Evolutionary conservation across 2,113 vertebrate genomes (phyloP).

Genomic region (Desmodus rotundus): DNA sequence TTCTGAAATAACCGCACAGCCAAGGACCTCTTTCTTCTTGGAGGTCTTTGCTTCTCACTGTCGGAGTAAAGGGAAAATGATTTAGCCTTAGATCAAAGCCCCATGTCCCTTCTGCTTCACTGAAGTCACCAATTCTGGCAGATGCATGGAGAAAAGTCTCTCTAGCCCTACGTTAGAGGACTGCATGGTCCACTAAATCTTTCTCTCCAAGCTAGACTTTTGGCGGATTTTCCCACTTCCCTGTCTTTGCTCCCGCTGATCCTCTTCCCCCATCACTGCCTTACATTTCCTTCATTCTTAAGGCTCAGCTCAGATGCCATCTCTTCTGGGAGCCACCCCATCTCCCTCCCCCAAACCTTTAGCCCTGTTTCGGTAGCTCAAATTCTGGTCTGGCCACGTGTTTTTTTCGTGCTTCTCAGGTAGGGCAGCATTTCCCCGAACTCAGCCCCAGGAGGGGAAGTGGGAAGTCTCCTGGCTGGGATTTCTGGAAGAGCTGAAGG

Average conservation of each 20-base stretch:
- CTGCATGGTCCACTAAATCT: not conserved
- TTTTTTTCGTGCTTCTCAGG: not conserved
- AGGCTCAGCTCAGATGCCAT: not conserved
- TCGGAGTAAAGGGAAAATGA: not conserved
- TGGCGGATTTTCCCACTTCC: not conserved
- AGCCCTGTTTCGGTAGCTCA: not conserved
- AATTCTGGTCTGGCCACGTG: not conserved
- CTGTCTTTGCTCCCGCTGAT: not conserved
- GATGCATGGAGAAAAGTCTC: not conserved
- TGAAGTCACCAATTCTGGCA: not conserved
- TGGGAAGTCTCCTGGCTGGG: not conserved
- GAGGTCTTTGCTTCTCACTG: not conserved
- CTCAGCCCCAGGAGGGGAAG: not conserved
- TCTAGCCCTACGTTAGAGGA: not conserved
- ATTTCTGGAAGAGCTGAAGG: not conserved
- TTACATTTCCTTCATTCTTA: not conserved
- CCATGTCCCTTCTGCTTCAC: not conserved
- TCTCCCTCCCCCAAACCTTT: fast-evolving
- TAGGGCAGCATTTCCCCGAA: not conserved
- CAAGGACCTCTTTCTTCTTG: too few relatives aligned
- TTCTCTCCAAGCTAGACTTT: not conserved
- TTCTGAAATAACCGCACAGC: not conserved
- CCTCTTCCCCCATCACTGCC: not conserved
- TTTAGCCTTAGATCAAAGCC: not conserved
- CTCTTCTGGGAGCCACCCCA: not conserved